Percentiles rank a stretch among this genome's conserved stretches.
Evolutionary conservation across 2,797 vertebrate genomes (phyloP).

Genomic region (Lacerta agilis): DNA sequence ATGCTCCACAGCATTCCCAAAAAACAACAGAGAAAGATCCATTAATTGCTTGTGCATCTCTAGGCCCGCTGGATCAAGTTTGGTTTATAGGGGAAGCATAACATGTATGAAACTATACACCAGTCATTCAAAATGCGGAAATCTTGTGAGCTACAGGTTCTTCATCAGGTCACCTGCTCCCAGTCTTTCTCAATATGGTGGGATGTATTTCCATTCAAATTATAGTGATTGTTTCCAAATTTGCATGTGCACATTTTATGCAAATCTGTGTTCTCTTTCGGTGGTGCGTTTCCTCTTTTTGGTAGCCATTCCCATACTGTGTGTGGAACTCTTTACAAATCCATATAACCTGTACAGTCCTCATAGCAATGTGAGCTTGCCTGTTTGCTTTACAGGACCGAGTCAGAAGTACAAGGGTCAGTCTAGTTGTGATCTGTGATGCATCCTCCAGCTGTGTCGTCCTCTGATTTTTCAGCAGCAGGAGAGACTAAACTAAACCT

Average conservation of each 20-base stretch:
- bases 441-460: background rate
- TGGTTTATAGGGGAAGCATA: accelerated
- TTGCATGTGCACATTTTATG: too few species aligned
- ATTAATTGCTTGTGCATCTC: background rate
- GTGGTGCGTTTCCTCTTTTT: too few species aligned
- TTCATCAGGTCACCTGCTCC: background rate
- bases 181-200: too few species aligned
- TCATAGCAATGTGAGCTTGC: background rate
- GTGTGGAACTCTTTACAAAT: background rate
- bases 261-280: too few species aligned
- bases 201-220: too few species aligned
- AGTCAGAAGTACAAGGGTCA: background rate
- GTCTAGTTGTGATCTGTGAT: background rate
- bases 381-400: background rate
- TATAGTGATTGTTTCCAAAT: too few species aligned
- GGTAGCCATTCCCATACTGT: too few species aligned
- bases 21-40: background rate
- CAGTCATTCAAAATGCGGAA: background rate
- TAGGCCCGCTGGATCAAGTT: background rate
- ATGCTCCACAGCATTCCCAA: background rate
- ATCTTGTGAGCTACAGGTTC: background rate
- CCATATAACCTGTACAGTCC: background rate
- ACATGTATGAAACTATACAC: background rate
- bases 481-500: background rate
- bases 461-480: background rate